Evolutionary conservation across 2,888 invertebrate genomes (phyloP).

Genomic region (Acleris sparsana): DNA sequence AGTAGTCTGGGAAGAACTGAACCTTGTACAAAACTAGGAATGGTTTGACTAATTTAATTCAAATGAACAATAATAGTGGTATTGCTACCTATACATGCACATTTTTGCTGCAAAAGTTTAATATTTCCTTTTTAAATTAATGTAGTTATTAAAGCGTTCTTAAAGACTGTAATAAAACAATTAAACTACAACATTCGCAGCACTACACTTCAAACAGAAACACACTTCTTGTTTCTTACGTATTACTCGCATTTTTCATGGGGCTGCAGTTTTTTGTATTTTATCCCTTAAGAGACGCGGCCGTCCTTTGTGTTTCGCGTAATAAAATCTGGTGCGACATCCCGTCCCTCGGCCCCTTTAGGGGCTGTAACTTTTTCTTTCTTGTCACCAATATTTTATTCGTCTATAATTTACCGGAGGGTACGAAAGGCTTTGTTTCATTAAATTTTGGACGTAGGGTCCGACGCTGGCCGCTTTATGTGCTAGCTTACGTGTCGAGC

Average conservation of each 20-base stretch:
- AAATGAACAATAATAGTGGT: no score
- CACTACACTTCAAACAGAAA: constrained; percentile 5
- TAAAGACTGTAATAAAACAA: background rate
- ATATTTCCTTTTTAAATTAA: no score
- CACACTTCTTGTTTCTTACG: constrained; percentile 9
- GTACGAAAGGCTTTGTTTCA: constrained; percentile 64
- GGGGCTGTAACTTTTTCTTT: constrained; percentile 69
- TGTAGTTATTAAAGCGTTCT: no score
- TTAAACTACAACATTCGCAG: constrained; percentile 8
- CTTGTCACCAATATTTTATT: constrained; percentile 74
- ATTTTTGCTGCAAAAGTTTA: no score
- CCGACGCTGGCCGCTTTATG: constrained; percentile 52
- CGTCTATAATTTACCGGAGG: constrained; percentile 66
- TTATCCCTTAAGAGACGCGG: constrained; percentile 58
- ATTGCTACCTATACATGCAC: no score
- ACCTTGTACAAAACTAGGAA: no score
- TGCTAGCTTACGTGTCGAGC: constrained; percentile 33
- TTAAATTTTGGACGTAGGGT: constrained; percentile 55
- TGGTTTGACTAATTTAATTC: no score
- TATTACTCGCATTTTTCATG: constrained; percentile 47
- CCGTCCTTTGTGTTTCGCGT: constrained; percentile 64
- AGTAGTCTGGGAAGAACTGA: no score
- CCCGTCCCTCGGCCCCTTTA: constrained; percentile 66
- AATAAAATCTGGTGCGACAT: constrained; percentile 74
- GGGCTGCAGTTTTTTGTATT: constrained; percentile 53